A percentile compares a stretch with the other conserved stretches of the same genome.
These are phyloP conservation scores for Paradoxurus hermaphroditus DNA, from an alignment of 2,113 vertebrate genomes.

Conservation along the genomic window DNA sequence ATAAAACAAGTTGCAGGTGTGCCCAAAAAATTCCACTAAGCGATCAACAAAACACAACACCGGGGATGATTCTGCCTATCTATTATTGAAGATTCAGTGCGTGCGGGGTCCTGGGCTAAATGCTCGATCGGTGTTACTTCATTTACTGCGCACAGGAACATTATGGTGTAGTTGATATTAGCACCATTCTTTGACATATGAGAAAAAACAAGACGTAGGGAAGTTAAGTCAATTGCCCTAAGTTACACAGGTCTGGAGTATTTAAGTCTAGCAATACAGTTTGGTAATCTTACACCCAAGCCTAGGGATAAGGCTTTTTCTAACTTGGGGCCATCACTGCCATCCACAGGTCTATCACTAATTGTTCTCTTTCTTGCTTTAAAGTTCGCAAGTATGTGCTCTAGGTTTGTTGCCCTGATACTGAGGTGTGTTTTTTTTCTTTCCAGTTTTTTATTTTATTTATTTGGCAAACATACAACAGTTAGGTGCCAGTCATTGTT, in stretches of 20 bases:
- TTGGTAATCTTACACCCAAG: not conserved
- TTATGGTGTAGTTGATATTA: not conserved
- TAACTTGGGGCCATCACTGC: not conserved
- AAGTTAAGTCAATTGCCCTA: not conserved
- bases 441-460: not conserved
- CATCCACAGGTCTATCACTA: not conserved
- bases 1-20: constrained; percentile 18
- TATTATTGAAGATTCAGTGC: not conserved
- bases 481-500: not conserved
- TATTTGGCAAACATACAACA: not conserved
- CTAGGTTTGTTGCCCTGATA: not conserved
- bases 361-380: not conserved
- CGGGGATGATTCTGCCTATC: not conserved
- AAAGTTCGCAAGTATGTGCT: not conserved
- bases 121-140: not conserved
- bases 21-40: not conserved
- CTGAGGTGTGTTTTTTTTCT: not conserved
- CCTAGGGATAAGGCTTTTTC: not conserved
- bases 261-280: not conserved
- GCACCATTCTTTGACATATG: not conserved
- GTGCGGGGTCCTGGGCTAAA: not conserved
- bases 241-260: not conserved
- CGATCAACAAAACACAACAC: not conserved
- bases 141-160: not conserved
- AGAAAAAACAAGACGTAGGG: not conserved